Base-by-base conservation (phyloP, 2,888 invertebrate species). In the Nemurella pictetii region DNA sequence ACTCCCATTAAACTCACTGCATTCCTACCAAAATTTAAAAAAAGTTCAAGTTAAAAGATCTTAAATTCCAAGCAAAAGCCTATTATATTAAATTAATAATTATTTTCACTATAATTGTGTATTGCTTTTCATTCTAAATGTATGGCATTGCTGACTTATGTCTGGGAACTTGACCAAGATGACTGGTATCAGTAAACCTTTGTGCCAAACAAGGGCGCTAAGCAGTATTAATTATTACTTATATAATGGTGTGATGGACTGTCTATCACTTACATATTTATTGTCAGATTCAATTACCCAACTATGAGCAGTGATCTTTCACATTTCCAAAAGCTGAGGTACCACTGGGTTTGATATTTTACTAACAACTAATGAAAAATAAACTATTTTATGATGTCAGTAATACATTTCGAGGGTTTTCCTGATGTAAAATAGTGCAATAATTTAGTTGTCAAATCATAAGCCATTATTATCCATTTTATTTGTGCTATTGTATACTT, bases 51-150 rank as follows among this genome's bases (percentile, higher is more conserved):
- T 80, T 28, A 0, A 25, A 28, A 80, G 29, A 27, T 80, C 7
- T 36, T 28, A 80, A 80, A 30, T 30, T 28, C 27, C n/a, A 80
- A 80, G 80, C 30, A 80, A 80, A 80, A 27, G 9, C n/a, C 25
- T 25, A 80, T n/a, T 5, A 5, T 12, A 25, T 75, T 28, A 26
- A 9, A 26, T 25, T 75, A 28, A 12, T 26, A 28, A 75, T 75
- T 26, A 75, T 75, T 26, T 20, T 12, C 25, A 75, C 0, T 28
- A 25, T 36, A 28, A 80, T 25, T 80, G n/a, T 80, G 80, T 30
- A 30, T 30, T 30, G 3, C 35, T 35, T 9, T 25, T 30, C 0
- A 7, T 35, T n/a, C 29, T 30, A 2, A 80, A 80, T 80, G 12
- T 80, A 30, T 27, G 80, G 80, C 30, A 80, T 80, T 26, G n/a